These are phyloP conservation scores for Aphodius sticticus DNA, from an alignment of 2,888 invertebrate species.

Conservation along the genomic window DNA sequence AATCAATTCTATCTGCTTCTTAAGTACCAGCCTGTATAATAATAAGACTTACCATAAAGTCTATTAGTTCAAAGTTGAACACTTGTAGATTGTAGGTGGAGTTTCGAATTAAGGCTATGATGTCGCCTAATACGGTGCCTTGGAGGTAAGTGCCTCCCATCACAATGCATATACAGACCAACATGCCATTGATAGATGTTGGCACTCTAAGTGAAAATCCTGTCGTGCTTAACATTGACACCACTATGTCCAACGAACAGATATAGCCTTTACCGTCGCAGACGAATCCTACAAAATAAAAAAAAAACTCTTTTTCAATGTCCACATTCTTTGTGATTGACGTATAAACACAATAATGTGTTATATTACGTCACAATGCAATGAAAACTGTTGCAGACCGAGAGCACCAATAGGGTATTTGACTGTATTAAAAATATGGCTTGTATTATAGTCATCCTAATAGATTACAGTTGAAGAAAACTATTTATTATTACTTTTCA, in stretches of 20 bases:
- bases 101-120: slow-evolving; percentile 41
- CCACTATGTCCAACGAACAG: slow-evolving; percentile 38
- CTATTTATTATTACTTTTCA: no score
- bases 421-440: no score
- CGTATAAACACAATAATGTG: no score
- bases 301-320: neutral
- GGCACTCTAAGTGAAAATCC: slow-evolving; percentile 39
- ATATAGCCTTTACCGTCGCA: slow-evolving; percentile 23
- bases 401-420: no score
- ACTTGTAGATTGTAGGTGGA: slow-evolving; percentile 37
- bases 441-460: no score
- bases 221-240: slow-evolving; percentile 37
- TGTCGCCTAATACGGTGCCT: slow-evolving; percentile 41
- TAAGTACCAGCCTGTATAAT: no score
- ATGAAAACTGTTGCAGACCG: no score
- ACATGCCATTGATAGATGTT: slow-evolving; percentile 35
- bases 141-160: slow-evolving; percentile 36
- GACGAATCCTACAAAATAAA: slow-evolving; percentile 14
- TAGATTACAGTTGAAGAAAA: no score
- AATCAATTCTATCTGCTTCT: no score
- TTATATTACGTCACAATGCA: no score
- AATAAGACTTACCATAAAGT: slow-evolving; percentile 34
- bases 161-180: slow-evolving; percentile 32
- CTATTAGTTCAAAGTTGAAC: slow-evolving; percentile 39
- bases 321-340: no score